Conservation (phyloP, 1,140 invertebrate species). For the Drosophila obscura region DNA sequence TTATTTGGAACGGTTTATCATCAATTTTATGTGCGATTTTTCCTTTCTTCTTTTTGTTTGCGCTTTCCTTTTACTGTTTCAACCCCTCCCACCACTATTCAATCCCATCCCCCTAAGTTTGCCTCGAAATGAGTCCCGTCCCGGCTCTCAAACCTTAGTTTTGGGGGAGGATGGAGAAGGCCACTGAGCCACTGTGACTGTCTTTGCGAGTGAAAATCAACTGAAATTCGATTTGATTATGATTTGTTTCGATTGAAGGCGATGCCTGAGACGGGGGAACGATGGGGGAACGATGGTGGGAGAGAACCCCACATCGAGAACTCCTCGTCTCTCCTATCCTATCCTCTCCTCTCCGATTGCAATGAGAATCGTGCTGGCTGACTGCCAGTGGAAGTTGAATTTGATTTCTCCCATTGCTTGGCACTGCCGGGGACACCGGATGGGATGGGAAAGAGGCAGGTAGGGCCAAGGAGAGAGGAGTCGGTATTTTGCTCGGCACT, state of each 20-base stretch:
- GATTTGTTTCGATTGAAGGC: slow-evolving; percentile 75
- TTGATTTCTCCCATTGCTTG: slow-evolving; percentile 66
- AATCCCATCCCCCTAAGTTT: slow-evolving; percentile 18
- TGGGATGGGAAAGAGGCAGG: slow-evolving; percentile 6
- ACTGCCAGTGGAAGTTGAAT: slow-evolving; percentile 47
- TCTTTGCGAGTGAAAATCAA: slow-evolving; percentile 80
- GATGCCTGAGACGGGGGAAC: neutral
- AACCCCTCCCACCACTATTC: slow-evolving; percentile 1
- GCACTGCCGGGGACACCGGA: slow-evolving; percentile 27
- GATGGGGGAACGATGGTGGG: neutral
- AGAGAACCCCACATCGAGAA: neutral
- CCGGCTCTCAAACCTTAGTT: slow-evolving; percentile 12
- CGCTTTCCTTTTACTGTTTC: slow-evolving; percentile 44
- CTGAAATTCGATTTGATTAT: slow-evolving; percentile 81
- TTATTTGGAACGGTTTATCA: slow-evolving; percentile 83
- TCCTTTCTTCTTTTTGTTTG: slow-evolving; percentile 51
- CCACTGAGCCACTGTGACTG: slow-evolving; percentile 62
- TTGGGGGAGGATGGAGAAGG: slow-evolving; percentile 27
- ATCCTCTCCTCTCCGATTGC: slow-evolving; percentile 35
- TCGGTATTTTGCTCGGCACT: neutral
- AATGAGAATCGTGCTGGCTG: slow-evolving; percentile 54
- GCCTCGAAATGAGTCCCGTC: slow-evolving; percentile 55
- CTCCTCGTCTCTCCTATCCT: slow-evolving; percentile 5
- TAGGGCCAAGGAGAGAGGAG: neutral
- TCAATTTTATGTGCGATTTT: slow-evolving; percentile 80